A percentile compares a stretch with the other conserved stretches of the same genome.
These are phyloP conservation scores for Felis chaus DNA, from an alignment of 2,113 vertebrate genomes.

Conservation along the genomic window DNA sequence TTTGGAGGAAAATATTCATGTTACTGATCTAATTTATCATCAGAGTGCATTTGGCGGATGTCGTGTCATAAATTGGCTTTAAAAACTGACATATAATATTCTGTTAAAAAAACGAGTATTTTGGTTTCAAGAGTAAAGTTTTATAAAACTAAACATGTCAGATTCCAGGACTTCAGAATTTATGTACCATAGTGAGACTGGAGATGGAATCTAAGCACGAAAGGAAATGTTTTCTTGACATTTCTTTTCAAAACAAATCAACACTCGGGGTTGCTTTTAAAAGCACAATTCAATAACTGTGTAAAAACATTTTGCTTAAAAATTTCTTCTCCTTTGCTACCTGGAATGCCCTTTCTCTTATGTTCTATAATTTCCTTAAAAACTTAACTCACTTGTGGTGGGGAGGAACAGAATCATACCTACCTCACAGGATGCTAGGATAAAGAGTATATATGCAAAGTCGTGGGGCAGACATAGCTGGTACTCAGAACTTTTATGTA, in stretches of 20 bases:
- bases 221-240: conserved; percentile 71
- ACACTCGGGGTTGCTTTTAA: conserved; percentile 32
- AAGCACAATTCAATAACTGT: conserved; percentile 46
- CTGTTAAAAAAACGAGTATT: not conserved
- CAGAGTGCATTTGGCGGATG: not conserved
- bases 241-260: conserved; percentile 74
- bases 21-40: not conserved
- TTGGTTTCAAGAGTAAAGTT: conserved; percentile 27
- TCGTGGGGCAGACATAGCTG: not conserved
- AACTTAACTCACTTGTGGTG: not conserved
- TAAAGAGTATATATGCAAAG: not conserved
- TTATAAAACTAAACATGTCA: conserved; percentile 3
- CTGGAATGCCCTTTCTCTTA: conserved; percentile 45
- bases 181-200: not conserved
- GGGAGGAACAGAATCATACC: not conserved
- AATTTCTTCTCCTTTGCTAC: conserved; percentile 19
- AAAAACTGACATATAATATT: not conserved
- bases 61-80: not conserved
- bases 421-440: not conserved
- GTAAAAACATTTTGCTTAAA: conserved; percentile 55
- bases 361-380: not conserved
- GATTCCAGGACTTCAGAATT: conserved; percentile 32
- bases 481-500: not conserved
- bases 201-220: conserved; percentile 31
- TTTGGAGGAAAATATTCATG: not conserved